These are phyloP conservation scores for Xanthorhoe spadicearia DNA, from an alignment of 2,888 invertebrate genomes.

Conservation along the genomic window DNA sequence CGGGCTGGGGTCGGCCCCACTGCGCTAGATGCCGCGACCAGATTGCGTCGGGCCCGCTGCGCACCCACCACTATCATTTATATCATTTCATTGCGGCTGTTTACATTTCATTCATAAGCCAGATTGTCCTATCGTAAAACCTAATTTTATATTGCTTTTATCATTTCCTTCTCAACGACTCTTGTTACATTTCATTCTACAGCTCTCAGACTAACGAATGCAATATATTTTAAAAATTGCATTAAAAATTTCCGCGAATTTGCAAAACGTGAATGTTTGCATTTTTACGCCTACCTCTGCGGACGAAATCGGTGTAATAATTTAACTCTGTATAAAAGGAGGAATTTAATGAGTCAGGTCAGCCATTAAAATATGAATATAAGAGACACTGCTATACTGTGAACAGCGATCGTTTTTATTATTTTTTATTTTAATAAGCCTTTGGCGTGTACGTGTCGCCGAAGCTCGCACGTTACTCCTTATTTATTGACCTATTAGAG, in stretches of 20 bases:
- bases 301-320: constrained; percentile 39
- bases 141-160: constrained; percentile 59
- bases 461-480: constrained; percentile 83
- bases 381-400: constrained; percentile 69
- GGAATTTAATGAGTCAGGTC: constrained; percentile 58
- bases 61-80: constrained; percentile 70
- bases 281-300: constrained; percentile 40
- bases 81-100: constrained; percentile 81
- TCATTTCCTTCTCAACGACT: constrained; percentile 42
- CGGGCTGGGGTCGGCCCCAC: constrained; percentile 46
- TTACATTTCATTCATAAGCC: constrained; percentile 81
- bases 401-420: constrained; percentile 71
- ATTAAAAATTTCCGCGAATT: constrained; percentile 32
- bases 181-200: constrained; percentile 33
- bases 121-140: constrained; percentile 67
- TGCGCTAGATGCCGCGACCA: constrained; percentile 74
- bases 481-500: constrained; percentile 85
- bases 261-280: constrained; percentile 36
- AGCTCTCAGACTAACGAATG: constrained; percentile 5
- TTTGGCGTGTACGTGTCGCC: constrained; percentile 78
- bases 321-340: constrained; percentile 44
- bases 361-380: constrained; percentile 73
- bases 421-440: constrained; percentile 79
- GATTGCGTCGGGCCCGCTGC: constrained; percentile 67
- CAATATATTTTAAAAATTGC: constrained; percentile 22